These are phyloP conservation scores for Latrodectus elegans DNA, from an alignment of 2,888 invertebrate species.

Conservation along the genomic window DNA sequence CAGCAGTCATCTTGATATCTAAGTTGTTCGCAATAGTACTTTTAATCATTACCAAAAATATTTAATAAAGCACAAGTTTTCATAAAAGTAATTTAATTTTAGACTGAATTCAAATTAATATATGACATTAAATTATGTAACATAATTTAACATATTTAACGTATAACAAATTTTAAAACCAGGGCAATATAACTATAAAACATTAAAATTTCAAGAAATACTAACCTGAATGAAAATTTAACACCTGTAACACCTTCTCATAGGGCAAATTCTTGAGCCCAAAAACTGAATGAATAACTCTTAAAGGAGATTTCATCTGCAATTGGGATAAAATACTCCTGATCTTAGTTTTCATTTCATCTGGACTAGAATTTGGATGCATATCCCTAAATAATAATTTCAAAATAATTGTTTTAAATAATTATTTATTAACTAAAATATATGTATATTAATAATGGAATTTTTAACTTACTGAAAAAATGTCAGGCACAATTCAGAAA, in stretches of 20 bases:
- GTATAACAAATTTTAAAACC: too few species aligned
- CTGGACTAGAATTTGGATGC: conserved; percentile 8
- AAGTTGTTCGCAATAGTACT: too few species aligned
- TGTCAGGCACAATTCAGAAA: conserved; percentile 47
- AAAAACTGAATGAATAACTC: conserved; percentile 50
- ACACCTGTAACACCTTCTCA: conserved; percentile 29
- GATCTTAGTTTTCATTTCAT: conserved; percentile 41
- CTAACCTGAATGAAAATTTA: conserved; percentile 37
- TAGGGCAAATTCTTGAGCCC: conserved; percentile 49
- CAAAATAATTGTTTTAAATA: neutral
- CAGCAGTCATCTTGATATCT: too few species aligned
- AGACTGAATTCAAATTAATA: too few species aligned
- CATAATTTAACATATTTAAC: too few species aligned
- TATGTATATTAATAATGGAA: neutral
- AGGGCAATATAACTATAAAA: too few species aligned
- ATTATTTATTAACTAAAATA: neutral
- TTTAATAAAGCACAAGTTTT: too few species aligned
- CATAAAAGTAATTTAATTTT: too few species aligned
- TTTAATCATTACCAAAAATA: too few species aligned
- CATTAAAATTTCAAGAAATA: neutral
- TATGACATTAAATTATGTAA: too few species aligned
- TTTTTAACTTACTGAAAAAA: conserved; percentile 38
- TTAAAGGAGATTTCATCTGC: conserved; percentile 43
- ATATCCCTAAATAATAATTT: conserved; percentile 22
- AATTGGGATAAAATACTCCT: conserved; percentile 51